Base-by-base conservation (phyloP, 2,888 invertebrate genomes). In the Polydrusus cervinus region DNA sequence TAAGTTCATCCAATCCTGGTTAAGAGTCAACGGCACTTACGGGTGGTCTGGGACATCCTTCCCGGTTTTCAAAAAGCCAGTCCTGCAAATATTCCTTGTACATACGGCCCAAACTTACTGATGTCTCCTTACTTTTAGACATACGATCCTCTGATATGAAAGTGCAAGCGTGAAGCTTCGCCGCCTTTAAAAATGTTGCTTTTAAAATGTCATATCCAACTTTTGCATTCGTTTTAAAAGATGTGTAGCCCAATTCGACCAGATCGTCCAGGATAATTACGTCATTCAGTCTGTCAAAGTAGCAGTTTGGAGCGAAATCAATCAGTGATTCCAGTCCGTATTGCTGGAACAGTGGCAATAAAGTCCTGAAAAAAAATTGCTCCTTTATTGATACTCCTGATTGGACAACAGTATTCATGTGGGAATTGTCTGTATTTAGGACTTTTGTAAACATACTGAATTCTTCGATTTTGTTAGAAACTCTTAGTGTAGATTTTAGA, bases 181-280 rank as follows among this genome's bases (percentile, higher is more conserved):
- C 84, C 34, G 84, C 43, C 40, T 80, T 77, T 75, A 79, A 71
- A 18, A 83, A 68, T 8, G 73, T 76, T 5, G 81, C 6, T 20
- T 75, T 69, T 25, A 84, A 65, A 57, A 81, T 78, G 5, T 82
- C 64, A n/a, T 80, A 74, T 45, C 79, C 77, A 14, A 76, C 53
- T 3, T 71, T 38, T 14, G 20, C 55, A 18, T 25, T 16, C n/a
- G 70, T n/a, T 0, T 70, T 25, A 49, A 69, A 18, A 14, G 60
- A 40, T 16, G 40, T 60, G 49, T 69, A 80, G 16, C 75, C 55
- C 74, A 68, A 0, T 18, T 69, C 16, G 64, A 77, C 53, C 14
- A 88, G 76, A 60, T 88, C 85, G 75, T 88, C 87, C 34, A 88
- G 83, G 3, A 88, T 81, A 3, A 88, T 71, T 7, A 84, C 68